phyloP scores from a whole-genome alignment of 2,113 vertebrate genomes.

The Myrmecophaga tridactyla region DNA sequence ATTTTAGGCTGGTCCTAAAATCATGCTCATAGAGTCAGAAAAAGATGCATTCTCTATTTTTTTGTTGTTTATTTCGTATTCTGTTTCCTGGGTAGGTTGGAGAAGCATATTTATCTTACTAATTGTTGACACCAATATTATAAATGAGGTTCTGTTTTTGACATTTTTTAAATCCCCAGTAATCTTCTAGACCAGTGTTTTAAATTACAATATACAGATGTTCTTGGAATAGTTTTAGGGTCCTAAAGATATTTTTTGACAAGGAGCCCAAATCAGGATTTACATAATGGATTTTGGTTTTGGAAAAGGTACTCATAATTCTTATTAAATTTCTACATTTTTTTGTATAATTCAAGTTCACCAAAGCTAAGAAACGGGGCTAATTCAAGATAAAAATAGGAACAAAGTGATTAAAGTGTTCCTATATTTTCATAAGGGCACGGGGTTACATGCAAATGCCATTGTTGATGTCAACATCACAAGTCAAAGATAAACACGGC shows the following conservation, averaged over 20 bases:
- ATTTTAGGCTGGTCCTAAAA: neutral
- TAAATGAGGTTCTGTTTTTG: slow-evolving; percentile 27
- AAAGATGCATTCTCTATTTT: neutral
- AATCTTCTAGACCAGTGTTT: slow-evolving; percentile 14
- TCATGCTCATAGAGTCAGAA: neutral
- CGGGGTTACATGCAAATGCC: slow-evolving; percentile 71
- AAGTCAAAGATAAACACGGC: slow-evolving; percentile 80
- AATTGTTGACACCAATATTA: neutral
- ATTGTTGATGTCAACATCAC: slow-evolving; percentile 79
- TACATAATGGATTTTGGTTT: slow-evolving; percentile 70
- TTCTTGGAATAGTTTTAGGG: neutral
- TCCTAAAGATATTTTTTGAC: slow-evolving; percentile 76
- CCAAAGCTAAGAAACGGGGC: slow-evolving; percentile 62
- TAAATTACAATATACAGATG: slow-evolving; percentile 10
- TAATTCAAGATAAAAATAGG: slow-evolving; percentile 80
- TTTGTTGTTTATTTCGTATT: slow-evolving; percentile 36
- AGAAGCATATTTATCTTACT: slow-evolving; percentile 38
- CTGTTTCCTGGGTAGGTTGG: neutral
- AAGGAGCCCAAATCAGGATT: slow-evolving; percentile 70
- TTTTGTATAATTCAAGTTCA: slow-evolving; percentile 75
- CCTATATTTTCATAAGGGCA: slow-evolving; percentile 81
- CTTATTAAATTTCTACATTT: slow-evolving; percentile 74
- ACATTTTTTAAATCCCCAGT: slow-evolving; percentile 9
- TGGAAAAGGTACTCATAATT: slow-evolving; percentile 75
- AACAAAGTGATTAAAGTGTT: slow-evolving; percentile 73